Base-by-base conservation (phyloP, 2,888 invertebrate genomes). In the Auanema sp. region DNA sequence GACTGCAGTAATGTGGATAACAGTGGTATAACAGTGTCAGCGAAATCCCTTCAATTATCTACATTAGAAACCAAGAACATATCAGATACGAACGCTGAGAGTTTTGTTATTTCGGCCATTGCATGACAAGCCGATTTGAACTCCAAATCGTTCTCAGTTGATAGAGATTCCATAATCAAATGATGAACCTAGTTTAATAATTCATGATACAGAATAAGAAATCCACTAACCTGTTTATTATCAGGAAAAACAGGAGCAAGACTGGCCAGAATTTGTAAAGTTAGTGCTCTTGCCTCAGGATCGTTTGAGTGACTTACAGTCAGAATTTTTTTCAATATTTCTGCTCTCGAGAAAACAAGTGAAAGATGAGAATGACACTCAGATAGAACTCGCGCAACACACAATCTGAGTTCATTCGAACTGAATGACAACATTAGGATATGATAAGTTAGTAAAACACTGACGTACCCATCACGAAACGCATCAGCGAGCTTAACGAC, bases 241-340 rank as follows among this genome's bases (percentile, higher is more conserved):
- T 69, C 54, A 18, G 24, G 40, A 12, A 56, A 54, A 14, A 68
- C 11, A 18, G 52, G 47, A 18, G 66, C 64, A 18, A 69, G 41
- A 16, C 54, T 49, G 23, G 58, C 58, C 24, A 68, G 58, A 33
- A 73, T 85, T 85, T 73, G 68, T 5, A 97, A 85, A 0, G 94
- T 92, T 11, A 96, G 86, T 0, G 95, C 92, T 79, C 96, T 88
- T 0, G 96, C 96, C 8, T 95, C 84, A 0, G 96, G 94, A 86
- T 97, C 97, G 84, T 97, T 97, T 8, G 95, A 93, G 85, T 96
- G 93, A 77, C 93, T 91, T 0, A 97, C 97, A 85, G 92, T 91
- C 80, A 91, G 93, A 25, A 97, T 90, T 77, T 67, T 57, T 41
- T 64, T 62, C 40, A 70, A 59, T 5, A 74, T 66, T 59, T 73